Conservation (phyloP, 2,797 vertebrate genomes). For the Pseudomugil gertrudae region DNA sequence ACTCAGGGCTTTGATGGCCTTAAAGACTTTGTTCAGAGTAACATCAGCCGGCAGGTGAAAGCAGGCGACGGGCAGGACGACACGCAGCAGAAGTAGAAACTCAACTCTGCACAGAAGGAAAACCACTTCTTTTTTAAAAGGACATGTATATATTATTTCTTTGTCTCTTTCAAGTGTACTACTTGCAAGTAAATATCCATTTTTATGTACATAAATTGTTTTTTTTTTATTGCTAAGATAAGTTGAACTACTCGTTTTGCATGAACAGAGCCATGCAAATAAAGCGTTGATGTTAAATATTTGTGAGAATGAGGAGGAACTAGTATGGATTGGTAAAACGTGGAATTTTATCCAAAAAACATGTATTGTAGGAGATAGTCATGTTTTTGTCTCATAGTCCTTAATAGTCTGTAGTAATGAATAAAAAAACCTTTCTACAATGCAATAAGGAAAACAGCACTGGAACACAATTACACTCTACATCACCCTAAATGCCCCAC, state of each 20-base stretch:
- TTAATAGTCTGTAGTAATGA: not conserved
- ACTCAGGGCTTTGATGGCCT: conserved; percentile 87
- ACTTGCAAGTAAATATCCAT: conserved; percentile 19
- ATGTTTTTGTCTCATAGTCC: not conserved
- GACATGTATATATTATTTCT: conserved; percentile 73
- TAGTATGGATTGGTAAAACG: not conserved
- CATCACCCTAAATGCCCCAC: not conserved
- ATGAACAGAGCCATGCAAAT: conserved; percentile 7
- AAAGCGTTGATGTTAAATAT: conserved; percentile 11
- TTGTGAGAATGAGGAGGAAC: not conserved
- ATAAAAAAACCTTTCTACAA: not conserved
- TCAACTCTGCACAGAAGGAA: conserved; percentile 12
- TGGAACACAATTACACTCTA: not conserved
- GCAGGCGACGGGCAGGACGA: conserved; percentile 17
- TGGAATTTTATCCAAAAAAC: not conserved
- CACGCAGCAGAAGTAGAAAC: conserved; percentile 35
- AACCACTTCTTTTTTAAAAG: conserved; percentile 39
- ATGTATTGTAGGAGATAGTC: not conserved
- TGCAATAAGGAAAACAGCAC: not conserved
- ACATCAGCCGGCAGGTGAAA: conserved; percentile 65
- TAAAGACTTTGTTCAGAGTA: conserved; percentile 85
- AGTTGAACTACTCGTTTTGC: not conserved
- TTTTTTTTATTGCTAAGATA: conserved; percentile 6
- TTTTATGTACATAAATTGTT: conserved; percentile 69
- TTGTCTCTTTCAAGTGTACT: conserved; percentile 8